These are phyloP conservation scores for Drosophila cyrtoloma DNA, from an alignment of 2,888 invertebrate species.

Conservation along the genomic window DNA sequence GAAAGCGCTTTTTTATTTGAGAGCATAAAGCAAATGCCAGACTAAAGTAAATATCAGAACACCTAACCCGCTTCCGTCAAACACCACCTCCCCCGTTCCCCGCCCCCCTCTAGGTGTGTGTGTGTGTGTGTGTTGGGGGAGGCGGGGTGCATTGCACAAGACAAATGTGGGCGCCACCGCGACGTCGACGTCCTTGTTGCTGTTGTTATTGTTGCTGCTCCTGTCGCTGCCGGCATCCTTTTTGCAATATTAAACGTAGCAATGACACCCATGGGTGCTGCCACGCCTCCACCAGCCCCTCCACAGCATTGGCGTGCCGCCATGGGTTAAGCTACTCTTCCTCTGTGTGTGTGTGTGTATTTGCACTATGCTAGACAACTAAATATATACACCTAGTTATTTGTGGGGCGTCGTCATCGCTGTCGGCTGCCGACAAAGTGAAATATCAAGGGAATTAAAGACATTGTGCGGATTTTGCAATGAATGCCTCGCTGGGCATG, in stretches of 20 bases:
- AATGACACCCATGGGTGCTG: constrained; percentile 77
- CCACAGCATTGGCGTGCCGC: constrained; percentile 58
- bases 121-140: background rate
- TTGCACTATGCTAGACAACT: constrained; percentile 78
- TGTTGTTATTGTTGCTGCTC: constrained; percentile 36
- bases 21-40: constrained; percentile 75
- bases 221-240: constrained; percentile 74
- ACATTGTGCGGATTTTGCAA: constrained; percentile 77
- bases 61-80: constrained; percentile 4
- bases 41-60: constrained; percentile 72
- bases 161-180: constrained; percentile 79
- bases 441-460: constrained; percentile 82
- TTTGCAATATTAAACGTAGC: constrained; percentile 81
- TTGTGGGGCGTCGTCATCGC: constrained; percentile 72
- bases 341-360: constrained; percentile 15
- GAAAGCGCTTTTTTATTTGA: constrained; percentile 60
- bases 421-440: constrained; percentile 63
- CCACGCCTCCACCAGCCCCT: constrained; percentile 53
- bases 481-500: constrained; percentile 69
- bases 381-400: constrained; percentile 82
- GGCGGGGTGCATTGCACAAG: constrained; percentile 44
- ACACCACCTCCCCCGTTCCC: background rate
- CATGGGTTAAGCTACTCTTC: constrained; percentile 61
- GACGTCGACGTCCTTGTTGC: constrained; percentile 26
- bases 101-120: background rate